These are phyloP conservation scores for Xiphias gladius DNA, from an alignment of 2,113 vertebrate genomes.

Conservation along the genomic window DNA sequence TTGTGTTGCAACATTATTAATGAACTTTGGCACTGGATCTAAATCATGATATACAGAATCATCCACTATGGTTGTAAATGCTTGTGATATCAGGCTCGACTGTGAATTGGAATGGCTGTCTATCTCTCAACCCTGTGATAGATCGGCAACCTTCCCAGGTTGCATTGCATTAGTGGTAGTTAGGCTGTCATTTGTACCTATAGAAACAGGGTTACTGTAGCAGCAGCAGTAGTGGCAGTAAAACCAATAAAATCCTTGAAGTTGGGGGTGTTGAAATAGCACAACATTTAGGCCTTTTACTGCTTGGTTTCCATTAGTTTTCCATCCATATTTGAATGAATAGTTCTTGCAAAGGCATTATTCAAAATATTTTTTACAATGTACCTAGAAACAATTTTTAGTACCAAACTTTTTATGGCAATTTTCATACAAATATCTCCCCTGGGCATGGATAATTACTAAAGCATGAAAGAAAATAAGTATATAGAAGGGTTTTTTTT, in stretches of 20 bases:
- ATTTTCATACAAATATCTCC: neutral
- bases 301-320: neutral
- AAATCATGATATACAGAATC: neutral
- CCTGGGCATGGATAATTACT: neutral
- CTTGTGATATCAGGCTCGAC: neutral
- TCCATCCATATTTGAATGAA: no score
- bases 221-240: neutral
- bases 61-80: neutral
- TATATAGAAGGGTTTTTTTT: neutral
- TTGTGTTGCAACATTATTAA: neutral
- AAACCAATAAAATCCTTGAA: neutral
- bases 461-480: neutral
- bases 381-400: neutral
- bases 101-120: neutral
- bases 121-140: neutral
- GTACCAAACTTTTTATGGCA: neutral
- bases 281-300: neutral
- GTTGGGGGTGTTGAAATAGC: neutral
- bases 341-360: no score
- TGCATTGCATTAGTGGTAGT: neutral
- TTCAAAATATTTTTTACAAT: neutral
- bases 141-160: neutral
- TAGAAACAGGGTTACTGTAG: neutral
- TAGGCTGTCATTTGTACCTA: neutral
- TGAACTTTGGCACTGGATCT: neutral